Conservation (phyloP, 2,113 vertebrate species). For the Esox niger region DNA sequence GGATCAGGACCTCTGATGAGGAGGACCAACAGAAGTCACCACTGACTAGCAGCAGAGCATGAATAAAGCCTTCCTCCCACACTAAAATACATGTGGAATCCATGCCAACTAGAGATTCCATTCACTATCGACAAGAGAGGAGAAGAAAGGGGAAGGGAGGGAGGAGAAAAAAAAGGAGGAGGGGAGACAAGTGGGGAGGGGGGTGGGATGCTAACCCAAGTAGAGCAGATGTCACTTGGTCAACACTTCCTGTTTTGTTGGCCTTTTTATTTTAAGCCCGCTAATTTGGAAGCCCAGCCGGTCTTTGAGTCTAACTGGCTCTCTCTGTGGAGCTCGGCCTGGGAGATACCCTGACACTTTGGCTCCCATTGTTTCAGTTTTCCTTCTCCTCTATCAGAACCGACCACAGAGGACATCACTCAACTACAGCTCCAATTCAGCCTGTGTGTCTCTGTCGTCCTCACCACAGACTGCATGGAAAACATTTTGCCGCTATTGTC, state of each 20-base stretch:
- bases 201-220: background rate
- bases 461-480: no score
- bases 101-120: constrained; percentile 14
- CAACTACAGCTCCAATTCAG: no score
- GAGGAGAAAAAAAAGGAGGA: background rate
- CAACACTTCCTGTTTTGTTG: constrained; percentile 37
- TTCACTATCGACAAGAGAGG: constrained; percentile 4
- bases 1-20: constrained; percentile 7
- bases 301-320: no score
- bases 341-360: background rate
- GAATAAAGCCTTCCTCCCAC: constrained; percentile 3
- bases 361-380: constrained; percentile 1
- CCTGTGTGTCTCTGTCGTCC: no score
- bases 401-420: no score
- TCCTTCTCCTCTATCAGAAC: background rate
- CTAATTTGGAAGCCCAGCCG: no score
- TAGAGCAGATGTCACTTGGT: constrained; percentile 22
- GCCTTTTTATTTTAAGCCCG: background rate
- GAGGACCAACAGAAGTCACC: constrained; percentile 11
- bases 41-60: constrained; percentile 8
- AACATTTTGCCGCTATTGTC: no score
- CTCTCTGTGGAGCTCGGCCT: background rate
- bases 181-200: no score
- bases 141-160: no score
- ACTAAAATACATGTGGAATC: constrained; percentile 1